phyloP scores from a whole-genome alignment of 2,888 invertebrate genomes.

The Apoda limacodes region DNA sequence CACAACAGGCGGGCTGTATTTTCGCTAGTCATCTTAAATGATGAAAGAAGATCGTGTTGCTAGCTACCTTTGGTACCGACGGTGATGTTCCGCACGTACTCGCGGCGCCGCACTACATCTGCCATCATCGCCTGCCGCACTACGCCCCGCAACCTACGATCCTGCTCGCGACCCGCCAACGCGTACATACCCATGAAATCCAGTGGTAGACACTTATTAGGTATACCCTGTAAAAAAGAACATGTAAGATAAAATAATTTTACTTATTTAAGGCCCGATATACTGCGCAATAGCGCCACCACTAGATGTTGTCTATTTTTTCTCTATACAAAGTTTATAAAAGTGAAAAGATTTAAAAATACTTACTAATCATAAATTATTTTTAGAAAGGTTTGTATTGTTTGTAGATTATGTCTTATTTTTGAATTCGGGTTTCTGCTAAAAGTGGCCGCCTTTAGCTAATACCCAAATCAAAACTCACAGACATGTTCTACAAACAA shows the following conservation, averaged over 20 bases:
- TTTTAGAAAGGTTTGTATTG: no score
- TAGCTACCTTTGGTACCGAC: constrained; percentile 75
- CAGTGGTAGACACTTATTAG: constrained; percentile 90
- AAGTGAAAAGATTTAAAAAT: background rate
- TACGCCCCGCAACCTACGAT: constrained; percentile 76
- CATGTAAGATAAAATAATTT: no score
- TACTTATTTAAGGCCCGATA: constrained; percentile 11
- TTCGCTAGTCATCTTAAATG: no score
- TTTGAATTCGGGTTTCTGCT: no score
- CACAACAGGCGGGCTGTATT: no score
- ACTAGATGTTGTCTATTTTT: background rate
- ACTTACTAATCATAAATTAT: no score
- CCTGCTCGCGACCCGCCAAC: constrained; percentile 88
- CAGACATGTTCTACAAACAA: no score
- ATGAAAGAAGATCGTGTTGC: no score
- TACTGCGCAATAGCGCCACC: background rate
- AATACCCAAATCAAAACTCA: no score
- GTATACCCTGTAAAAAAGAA: constrained; percentile 72
- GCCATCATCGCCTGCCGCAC: constrained; percentile 86
- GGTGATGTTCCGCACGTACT: constrained; percentile 89
- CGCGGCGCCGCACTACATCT: constrained; percentile 90
- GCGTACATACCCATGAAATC: constrained; percentile 98
- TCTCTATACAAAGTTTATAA: background rate
- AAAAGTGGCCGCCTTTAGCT: no score
- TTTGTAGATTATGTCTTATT: no score